Evolutionary conservation across 2,888 invertebrate genomes (phyloP).

Genomic region (Aphrophora alni): DNA sequence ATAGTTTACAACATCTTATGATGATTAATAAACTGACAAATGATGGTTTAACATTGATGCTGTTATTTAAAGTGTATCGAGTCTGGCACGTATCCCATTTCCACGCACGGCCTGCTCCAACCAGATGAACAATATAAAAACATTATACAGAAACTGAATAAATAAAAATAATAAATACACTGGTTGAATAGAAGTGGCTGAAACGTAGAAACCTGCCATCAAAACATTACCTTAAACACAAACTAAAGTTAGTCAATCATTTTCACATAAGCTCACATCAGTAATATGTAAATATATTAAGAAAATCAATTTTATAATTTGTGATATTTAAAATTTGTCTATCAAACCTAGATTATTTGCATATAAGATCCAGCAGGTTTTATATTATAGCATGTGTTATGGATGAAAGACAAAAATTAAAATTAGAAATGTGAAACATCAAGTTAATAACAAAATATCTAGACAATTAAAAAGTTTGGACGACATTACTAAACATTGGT

Average conservation of each 20-base stretch:
- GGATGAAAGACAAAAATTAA: no score
- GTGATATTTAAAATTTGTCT: no score
- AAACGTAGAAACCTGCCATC: background rate
- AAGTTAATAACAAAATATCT: no score
- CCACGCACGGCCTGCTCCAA: slow-evolving; percentile 32
- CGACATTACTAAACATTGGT: no score
- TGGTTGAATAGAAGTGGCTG: slow-evolving; percentile 2
- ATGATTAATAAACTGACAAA: background rate
- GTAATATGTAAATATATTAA: background rate
- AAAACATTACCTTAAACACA: slow-evolving; percentile 14
- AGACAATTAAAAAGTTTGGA: no score
- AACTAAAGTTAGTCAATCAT: slow-evolving; percentile 3
- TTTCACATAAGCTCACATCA: background rate
- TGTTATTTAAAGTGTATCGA: slow-evolving; percentile 2
- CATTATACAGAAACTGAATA: background rate
- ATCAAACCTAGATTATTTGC: no score
- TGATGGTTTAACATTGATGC: background rate
- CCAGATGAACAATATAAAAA: slow-evolving; percentile 24
- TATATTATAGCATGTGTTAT: no score
- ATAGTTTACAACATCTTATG: no score
- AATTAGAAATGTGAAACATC: no score
- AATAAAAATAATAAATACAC: background rate
- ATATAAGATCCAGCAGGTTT: no score
- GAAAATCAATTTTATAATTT: no score
- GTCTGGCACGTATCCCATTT: background rate